Evolutionary conservation across 2,113 vertebrate genomes (phyloP).

Genomic region (Colaptes auratus): DNA sequence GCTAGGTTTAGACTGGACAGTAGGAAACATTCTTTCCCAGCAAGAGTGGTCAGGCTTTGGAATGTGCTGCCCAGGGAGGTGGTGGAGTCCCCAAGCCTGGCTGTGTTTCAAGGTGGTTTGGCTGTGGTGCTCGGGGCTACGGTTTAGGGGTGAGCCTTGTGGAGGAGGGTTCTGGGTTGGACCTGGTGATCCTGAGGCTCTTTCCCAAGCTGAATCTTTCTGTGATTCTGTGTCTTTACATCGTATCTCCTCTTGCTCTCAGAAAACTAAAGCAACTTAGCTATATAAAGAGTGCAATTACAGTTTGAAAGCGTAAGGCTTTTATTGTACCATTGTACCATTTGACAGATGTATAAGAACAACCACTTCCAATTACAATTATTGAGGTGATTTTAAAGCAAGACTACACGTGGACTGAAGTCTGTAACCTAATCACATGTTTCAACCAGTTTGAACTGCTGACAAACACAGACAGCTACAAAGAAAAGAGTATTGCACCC

Average conservation of each 20-base stretch:
- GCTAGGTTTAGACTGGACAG: too few species aligned
- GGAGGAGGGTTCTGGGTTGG: too few species aligned
- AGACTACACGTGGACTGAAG: neutral
- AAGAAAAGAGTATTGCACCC: neutral
- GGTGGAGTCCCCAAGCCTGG: too few species aligned
- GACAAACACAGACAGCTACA: conserved; percentile 1
- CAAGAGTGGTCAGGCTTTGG: too few species aligned
- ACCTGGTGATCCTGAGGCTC: too few species aligned
- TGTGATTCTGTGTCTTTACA: neutral
- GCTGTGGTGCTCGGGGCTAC: too few species aligned
- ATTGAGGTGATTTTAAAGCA: neutral
- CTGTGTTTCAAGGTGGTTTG: too few species aligned
- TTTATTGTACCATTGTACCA: neutral
- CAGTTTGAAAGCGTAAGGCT: neutral
- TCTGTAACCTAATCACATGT: neutral
- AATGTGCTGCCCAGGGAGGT: too few species aligned
- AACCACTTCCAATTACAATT: neutral
- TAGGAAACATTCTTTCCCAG: too few species aligned
- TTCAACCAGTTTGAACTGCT: neutral
- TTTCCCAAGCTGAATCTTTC: too few species aligned
- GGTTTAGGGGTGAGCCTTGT: too few species aligned
- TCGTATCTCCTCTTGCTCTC: neutral
- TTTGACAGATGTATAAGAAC: neutral
- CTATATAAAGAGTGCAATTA: neutral
- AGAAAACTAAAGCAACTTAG: neutral